Base-by-base conservation (phyloP, 2,888 invertebrate genomes). In the Chymomyza procnemis region DNA sequence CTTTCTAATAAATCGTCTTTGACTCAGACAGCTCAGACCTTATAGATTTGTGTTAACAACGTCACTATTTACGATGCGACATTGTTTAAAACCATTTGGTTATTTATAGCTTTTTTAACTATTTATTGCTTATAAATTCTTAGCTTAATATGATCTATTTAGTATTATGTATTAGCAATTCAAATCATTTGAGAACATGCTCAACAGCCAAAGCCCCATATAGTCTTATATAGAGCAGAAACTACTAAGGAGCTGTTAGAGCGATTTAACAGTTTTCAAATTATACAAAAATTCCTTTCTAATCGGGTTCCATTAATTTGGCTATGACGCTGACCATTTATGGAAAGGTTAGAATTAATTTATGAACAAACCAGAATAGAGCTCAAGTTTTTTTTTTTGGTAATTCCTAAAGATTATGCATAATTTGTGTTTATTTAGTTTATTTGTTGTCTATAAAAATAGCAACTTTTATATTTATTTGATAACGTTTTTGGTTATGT, bases 341-440 rank as follows among this genome's bases (percentile, higher is more conserved):
- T 41, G 12, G 34, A 41, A 41, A 41, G 34, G 12, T 41, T 41
- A 12, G 34, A 9, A 12, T 41, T 41, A 41, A 41, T 41, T 41
- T 41, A 1, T 12, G 12, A 41, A 3, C 12, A 41, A 41, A 41
- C 34, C 0, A 41, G 34, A 41, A 41, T 41, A 12, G 34, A 41
- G 34, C 34, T 41, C 12, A 41, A 41, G 12, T 41, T 41, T 41
- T 12, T 41, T 1, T 41, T 41, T 41, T 12, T 41, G 34, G 34
- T 3, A 41, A 41, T 41, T 41, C 59, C 6, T 61, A 14, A 73
- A 71, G 67, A 57, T 12, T 56, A 82, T 69, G 67, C 69, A 74
- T 50, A 75, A 76, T 74, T 64, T 26, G 21, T 18, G 48, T 12
- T 30, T 22, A 12, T 3, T 14, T 5, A n/a, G n/a, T n/a, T n/a